A percentile compares a stretch with the other conserved stretches of the same genome.
phyloP scores from a whole-genome alignment of 2,797 vertebrate species.

The Morelia viridis region DNA sequence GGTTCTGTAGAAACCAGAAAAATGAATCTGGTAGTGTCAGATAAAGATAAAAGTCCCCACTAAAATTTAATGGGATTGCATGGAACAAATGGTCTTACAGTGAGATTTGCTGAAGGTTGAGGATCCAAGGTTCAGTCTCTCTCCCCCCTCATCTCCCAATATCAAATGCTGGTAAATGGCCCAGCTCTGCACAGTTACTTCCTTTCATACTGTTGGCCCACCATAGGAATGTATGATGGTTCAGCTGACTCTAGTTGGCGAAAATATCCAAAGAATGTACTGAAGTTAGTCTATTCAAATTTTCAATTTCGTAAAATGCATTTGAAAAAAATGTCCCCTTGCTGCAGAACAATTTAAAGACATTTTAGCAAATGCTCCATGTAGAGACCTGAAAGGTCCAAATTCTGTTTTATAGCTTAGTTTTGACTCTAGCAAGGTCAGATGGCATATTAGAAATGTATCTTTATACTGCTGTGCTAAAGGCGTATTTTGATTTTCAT shows the following conservation, averaged over 20 bases:
- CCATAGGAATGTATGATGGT: background rate
- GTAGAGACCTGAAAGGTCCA: background rate
- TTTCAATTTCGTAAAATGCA: background rate
- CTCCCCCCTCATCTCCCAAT: background rate
- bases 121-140: background rate
- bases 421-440: background rate
- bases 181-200: background rate
- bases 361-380: background rate
- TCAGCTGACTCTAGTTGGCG: background rate
- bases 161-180: background rate
- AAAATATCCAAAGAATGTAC: background rate
- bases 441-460: background rate
- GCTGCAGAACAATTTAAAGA: background rate
- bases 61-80: conserved; percentile 12
- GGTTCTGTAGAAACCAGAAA: conserved; percentile 15
- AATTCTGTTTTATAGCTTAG: background rate
- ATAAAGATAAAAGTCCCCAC: background rate
- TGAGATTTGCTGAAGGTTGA: conserved; percentile 31
- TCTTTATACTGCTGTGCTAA: background rate
- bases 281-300: background rate
- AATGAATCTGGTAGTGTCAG: conserved; percentile 14
- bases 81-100: conserved; percentile 5
- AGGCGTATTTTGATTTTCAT: background rate
- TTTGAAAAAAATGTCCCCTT: background rate
- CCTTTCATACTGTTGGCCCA: background rate